Conservation (phyloP, 2,113 vertebrate genomes). For the Circaetus gallicus region DNA sequence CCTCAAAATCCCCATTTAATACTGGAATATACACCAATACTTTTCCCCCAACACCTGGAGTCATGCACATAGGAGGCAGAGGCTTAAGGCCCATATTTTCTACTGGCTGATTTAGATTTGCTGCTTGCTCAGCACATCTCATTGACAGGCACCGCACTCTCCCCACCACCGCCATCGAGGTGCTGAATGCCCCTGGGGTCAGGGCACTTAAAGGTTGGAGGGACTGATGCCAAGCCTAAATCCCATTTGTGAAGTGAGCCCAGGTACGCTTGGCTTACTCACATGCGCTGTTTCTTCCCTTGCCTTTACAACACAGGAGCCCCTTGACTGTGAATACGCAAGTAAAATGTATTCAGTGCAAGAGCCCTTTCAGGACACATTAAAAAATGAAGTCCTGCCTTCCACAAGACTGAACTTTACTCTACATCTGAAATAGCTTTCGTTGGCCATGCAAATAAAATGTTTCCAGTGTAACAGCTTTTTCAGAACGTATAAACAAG, state of each 20-base stretch:
- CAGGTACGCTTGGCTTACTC: neutral
- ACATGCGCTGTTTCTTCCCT: neutral
- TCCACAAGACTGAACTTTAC: neutral
- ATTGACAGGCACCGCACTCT: neutral
- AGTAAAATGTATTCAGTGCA: neutral
- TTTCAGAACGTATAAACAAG: neutral
- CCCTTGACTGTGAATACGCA: neutral
- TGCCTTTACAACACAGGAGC: neutral
- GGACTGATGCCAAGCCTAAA: neutral
- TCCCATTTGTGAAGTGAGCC: neutral
- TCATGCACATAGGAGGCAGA: neutral
- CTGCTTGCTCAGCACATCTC: neutral
- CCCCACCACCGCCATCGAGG: accelerated
- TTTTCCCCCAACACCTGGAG: neutral
- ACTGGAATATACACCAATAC: neutral
- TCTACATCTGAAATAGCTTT: neutral
- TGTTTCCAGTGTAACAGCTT: neutral
- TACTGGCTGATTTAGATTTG: neutral
- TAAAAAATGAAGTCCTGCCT: neutral
- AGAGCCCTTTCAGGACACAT: neutral
- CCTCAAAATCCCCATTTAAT: neutral
- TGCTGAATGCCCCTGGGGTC: accelerated
- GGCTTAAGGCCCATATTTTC: neutral
- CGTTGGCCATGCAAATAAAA: neutral
- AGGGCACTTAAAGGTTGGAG: neutral